phyloP scores from a whole-genome alignment of 2,797 vertebrate species.

The Danio choprae region DNA sequence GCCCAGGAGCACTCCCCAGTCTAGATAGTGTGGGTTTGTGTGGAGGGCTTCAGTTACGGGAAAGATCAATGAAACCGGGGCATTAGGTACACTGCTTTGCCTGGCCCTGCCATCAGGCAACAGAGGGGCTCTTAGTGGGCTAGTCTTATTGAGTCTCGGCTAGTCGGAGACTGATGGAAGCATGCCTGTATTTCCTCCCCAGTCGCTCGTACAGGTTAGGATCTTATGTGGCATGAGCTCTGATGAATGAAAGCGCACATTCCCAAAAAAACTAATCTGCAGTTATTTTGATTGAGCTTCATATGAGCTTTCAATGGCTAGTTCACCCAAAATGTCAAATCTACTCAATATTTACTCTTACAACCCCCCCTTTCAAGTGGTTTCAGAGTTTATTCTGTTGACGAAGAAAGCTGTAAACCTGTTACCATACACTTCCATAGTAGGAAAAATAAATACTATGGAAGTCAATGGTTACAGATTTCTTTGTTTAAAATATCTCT shows the following conservation, averaged over 20 bases:
- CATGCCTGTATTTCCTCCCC: conserved; percentile 37
- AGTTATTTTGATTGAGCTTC: neutral
- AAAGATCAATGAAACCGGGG: conserved; percentile 98
- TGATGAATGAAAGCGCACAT: conserved; percentile 6
- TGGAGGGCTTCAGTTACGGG: conserved; percentile 98
- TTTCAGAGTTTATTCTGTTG: too few species aligned
- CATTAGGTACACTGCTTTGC: conserved; percentile 91
- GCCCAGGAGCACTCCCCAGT: conserved; percentile 94
- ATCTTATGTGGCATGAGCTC: conserved; percentile 27
- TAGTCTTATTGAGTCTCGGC: conserved; percentile 75
- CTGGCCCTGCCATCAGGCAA: conserved; percentile 87
- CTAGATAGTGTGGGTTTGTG: conserved; percentile 96
- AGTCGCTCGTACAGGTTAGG: conserved; percentile 22
- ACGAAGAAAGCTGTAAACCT: too few species aligned
- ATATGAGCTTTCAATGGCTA: neutral
- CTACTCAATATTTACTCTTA: too few species aligned
- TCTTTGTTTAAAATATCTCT: too few species aligned
- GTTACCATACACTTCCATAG: too few species aligned
- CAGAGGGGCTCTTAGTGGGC: conserved; percentile 73
- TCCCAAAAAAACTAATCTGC: neutral
- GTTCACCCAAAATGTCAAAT: too few species aligned
- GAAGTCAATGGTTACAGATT: too few species aligned
- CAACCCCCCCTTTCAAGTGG: too few species aligned
- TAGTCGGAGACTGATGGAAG: conserved; percentile 62
- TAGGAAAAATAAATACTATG: too few species aligned